These are phyloP conservation scores for Stenotaenia linearis DNA, from an alignment of 2,888 invertebrate genomes.

Conservation along the genomic window DNA sequence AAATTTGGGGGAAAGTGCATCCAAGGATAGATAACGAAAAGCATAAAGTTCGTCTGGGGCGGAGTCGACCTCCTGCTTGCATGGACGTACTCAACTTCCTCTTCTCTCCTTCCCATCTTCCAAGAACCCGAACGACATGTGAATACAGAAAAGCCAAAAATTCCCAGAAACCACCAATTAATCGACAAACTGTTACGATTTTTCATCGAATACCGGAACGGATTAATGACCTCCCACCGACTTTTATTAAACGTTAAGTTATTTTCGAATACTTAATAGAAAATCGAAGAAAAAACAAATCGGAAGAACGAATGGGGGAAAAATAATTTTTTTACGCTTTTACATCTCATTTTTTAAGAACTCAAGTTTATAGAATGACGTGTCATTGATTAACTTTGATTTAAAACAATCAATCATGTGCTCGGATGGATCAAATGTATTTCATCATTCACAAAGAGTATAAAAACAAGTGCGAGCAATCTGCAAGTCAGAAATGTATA, in stretches of 20 bases:
- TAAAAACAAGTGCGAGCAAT: slow-evolving; percentile 21
- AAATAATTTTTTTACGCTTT: neutral
- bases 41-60: slow-evolving; percentile 20
- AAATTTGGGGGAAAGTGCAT: neutral
- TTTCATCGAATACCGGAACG: slow-evolving; percentile 16
- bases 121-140: neutral
- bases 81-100: slow-evolving; percentile 7
- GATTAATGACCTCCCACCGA: neutral
- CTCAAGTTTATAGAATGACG: neutral
- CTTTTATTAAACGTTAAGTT: neutral
- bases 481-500: slow-evolving; percentile 26
- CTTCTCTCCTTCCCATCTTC: neutral
- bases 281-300: neutral
- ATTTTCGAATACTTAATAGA: neutral
- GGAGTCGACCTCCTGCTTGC: slow-evolving; percentile 26
- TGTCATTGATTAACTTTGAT: slow-evolving; percentile 24
- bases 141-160: neutral
- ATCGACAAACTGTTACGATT: slow-evolving; percentile 20
- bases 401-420: slow-evolving; percentile 26
- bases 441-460: slow-evolving; percentile 15
- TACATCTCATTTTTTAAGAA: neutral
- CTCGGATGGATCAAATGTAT: slow-evolving; percentile 15
- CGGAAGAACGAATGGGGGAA: neutral
- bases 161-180: neutral
- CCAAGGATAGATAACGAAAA: slow-evolving; percentile 16